Evolutionary conservation across 2,797 vertebrate genomes (phyloP).

Genomic region (Vultur gryphus): DNA sequence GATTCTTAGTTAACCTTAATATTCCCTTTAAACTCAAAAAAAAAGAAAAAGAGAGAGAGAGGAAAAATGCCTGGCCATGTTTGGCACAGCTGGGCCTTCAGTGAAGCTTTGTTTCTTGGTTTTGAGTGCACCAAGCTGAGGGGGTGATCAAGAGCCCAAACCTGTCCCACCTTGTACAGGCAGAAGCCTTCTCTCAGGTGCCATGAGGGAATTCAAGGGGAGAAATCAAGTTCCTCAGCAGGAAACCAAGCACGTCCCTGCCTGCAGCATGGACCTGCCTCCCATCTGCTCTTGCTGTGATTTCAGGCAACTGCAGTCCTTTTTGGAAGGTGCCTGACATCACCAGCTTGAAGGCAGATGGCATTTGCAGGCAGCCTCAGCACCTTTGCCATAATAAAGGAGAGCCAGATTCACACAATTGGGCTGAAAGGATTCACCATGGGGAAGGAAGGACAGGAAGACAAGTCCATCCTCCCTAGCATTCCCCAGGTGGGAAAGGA

Average conservation of each 20-base stretch:
- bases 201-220: not conserved
- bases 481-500: not conserved
- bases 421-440: not conserved
- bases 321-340: conserved; percentile 21
- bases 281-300: conserved; percentile 32
- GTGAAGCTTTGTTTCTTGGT: not conserved
- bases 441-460: not conserved
- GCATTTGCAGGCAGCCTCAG: not conserved
- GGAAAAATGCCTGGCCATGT: not conserved
- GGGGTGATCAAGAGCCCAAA: not conserved
- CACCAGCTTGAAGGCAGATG: conserved; percentile 41
- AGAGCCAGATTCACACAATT: not conserved
- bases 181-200: not conserved
- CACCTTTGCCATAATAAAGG: not conserved
- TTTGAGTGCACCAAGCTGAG: not conserved
- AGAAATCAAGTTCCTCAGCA: not conserved
- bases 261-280: not conserved
- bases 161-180: not conserved
- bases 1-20: not conserved
- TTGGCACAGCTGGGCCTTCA: not conserved
- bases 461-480: not conserved
- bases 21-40: not conserved
- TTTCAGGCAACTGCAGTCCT: not conserved
- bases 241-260: not conserved
- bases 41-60: not conserved